A percentile compares a stretch with the other conserved stretches of the same genome.
phyloP scores from a whole-genome alignment of 2,888 invertebrate species.

The Sericinus montela region DNA sequence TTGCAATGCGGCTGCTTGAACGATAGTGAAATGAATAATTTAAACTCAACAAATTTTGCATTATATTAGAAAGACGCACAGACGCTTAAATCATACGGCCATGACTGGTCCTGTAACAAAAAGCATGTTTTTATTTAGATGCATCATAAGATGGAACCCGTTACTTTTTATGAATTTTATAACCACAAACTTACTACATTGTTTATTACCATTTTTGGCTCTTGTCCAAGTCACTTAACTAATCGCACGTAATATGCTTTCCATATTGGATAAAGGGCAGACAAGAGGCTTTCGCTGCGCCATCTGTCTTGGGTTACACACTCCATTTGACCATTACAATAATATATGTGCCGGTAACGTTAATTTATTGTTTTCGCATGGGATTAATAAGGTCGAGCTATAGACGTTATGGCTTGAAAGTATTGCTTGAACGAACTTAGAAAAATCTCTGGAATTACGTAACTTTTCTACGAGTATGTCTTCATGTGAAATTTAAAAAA shows the following conservation, averaged over 20 bases:
- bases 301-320: constrained; percentile 42
- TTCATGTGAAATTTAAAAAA: too few species aligned
- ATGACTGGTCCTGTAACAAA: too few species aligned
- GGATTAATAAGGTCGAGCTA: not conserved
- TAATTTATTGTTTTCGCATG: constrained; percentile 8
- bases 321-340: constrained; percentile 36
- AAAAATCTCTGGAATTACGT: too few species aligned
- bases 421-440: too few species aligned
- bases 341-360: constrained; percentile 21
- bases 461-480: too few species aligned
- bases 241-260: constrained; percentile 24
- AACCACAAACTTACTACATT: not conserved
- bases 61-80: too few species aligned
- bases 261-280: constrained; percentile 22
- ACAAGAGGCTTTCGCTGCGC: constrained; percentile 28
- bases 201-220: constrained; percentile 24
- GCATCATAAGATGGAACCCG: not conserved
- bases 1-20: too few species aligned
- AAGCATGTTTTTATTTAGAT: too few species aligned
- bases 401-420: too few species aligned
- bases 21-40: too few species aligned
- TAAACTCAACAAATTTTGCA: too few species aligned
- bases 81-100: too few species aligned
- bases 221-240: constrained; percentile 29
- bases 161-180: not conserved